These are phyloP conservation scores for Carassius gibelio DNA, from an alignment of 2,113 vertebrate genomes.

Conservation along the genomic window DNA sequence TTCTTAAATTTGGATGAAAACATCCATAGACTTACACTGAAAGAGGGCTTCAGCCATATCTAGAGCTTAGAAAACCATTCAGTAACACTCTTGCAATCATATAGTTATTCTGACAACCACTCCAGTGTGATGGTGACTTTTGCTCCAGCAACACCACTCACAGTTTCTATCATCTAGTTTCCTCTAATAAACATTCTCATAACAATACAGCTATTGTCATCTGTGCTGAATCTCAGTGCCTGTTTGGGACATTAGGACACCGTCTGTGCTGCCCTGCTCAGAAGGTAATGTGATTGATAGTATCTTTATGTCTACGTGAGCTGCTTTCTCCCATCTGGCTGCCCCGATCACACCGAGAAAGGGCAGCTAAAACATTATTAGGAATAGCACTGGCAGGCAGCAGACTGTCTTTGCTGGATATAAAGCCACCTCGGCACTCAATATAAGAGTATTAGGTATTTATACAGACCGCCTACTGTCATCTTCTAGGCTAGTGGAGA, in stretches of 20 bases:
- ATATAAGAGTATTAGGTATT: conserved; percentile 27
- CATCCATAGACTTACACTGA: neutral
- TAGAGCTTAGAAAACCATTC: neutral
- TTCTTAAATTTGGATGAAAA: neutral
- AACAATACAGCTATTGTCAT: conserved; percentile 3
- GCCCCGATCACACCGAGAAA: conserved; percentile 24
- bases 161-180: neutral
- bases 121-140: neutral
- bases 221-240: neutral
- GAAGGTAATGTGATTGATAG: conserved; percentile 44
- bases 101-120: neutral
- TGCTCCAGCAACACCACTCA: neutral
- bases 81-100: neutral
- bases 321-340: conserved; percentile 35
- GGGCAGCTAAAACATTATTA: conserved; percentile 28
- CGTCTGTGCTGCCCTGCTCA: conserved; percentile 47
- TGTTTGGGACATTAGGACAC: conserved; percentile 29
- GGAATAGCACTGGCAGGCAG: conserved; percentile 20
- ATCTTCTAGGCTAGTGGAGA: conserved; percentile 89
- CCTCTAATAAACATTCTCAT: neutral
- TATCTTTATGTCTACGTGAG: conserved; percentile 28
- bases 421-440: neutral
- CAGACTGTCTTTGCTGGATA: neutral
- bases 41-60: neutral
- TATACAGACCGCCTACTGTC: conserved; percentile 39